These are phyloP conservation scores for Oriolus oriolus DNA, from an alignment of 2,113 vertebrate species.

Conservation along the genomic window DNA sequence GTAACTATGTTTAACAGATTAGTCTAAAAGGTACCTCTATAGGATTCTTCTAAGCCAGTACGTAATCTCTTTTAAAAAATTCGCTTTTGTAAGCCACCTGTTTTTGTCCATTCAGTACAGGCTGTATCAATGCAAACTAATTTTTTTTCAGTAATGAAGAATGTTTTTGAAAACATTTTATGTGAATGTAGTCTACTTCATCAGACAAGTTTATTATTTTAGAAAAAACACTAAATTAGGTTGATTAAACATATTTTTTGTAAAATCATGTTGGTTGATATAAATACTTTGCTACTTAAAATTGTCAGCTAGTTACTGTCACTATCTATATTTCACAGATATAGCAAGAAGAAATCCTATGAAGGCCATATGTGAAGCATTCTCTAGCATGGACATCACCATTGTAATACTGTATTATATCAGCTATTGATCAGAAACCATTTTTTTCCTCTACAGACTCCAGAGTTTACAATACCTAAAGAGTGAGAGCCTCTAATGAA, in stretches of 20 bases:
- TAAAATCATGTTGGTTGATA: not conserved
- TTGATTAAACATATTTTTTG: not conserved
- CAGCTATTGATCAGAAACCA: not conserved
- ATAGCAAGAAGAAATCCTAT: not conserved
- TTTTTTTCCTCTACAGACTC: not conserved
- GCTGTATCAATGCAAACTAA: not conserved
- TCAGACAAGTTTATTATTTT: not conserved
- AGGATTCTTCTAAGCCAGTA: not conserved
- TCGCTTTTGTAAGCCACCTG: not conserved
- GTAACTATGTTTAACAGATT: not conserved
- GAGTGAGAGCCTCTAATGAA: not conserved
- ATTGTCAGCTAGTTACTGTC: not conserved
- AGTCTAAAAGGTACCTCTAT: not conserved
- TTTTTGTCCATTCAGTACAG: not conserved
- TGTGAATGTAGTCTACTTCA: not conserved
- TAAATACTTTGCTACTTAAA: not conserved
- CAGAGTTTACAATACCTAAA: not conserved
- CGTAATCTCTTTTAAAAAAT: not conserved
- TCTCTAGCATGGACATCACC: not conserved
- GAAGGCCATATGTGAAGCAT: not conserved
- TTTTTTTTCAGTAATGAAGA: not conserved
- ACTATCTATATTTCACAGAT: not conserved
- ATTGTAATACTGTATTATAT: not conserved
- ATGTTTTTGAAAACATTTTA: not conserved
- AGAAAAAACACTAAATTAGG: not conserved